Percentiles rank a stretch among this genome's conserved stretches.
Evolutionary conservation across 2,113 vertebrate genomes (phyloP).

Genomic region (Podocnemis expansa): DNA sequence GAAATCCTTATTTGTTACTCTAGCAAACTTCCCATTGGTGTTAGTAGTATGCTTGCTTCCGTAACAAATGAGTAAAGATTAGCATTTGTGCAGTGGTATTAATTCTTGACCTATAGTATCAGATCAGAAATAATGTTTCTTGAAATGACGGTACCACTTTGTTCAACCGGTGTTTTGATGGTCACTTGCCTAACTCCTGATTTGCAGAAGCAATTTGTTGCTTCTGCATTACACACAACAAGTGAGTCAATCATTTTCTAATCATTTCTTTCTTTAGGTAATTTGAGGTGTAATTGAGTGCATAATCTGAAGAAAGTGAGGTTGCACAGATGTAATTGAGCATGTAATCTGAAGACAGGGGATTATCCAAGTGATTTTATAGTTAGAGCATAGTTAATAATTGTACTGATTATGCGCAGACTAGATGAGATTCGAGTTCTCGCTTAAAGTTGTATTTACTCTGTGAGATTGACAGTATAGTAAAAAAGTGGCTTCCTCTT

Average conservation of each 20-base stretch:
- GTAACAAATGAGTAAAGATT: not conserved
- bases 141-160: not conserved
- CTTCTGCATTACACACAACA: not conserved
- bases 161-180: not conserved
- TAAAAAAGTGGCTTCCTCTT: not conserved
- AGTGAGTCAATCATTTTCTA: not conserved
- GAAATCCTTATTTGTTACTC: not conserved
- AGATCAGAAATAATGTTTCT: conserved; percentile 4
- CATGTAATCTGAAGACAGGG: no score
- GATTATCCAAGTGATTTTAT: no score
- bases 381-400: no score
- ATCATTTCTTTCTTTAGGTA: not conserved
- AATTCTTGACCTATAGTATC: not conserved
- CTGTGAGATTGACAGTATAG: no score
- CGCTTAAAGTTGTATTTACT: no score
- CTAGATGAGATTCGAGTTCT: no score
- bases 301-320: no score
- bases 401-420: no score
- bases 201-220: not conserved
- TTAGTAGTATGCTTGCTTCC: not conserved
- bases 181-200: not conserved
- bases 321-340: no score
- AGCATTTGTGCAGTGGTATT: not conserved
- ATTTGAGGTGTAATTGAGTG: no score
- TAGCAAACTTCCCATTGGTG: not conserved